phyloP scores from a whole-genome alignment of 2,888 invertebrate genomes.

The Synanthedon myopaeformis region DNA sequence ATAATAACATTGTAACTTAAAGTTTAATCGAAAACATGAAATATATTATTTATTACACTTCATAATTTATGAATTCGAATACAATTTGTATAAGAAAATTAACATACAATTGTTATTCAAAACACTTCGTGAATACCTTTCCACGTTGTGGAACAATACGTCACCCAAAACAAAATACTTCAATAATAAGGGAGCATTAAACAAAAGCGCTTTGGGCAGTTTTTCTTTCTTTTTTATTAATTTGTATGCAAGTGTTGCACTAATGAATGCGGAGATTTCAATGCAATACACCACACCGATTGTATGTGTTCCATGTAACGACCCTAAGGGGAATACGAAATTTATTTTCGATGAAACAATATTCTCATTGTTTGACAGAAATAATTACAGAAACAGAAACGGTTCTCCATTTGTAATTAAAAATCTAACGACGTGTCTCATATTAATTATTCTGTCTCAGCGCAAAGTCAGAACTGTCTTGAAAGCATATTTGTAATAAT shows the following conservation, averaged over 20 bases:
- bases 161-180: slow-evolving; percentile 26
- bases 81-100: slow-evolving; percentile 7
- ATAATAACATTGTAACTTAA: no score
- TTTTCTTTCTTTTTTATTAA: slow-evolving; percentile 22
- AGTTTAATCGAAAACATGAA: no score
- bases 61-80: background rate
- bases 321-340: background rate
- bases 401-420: no score
- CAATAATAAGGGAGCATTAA: slow-evolving; percentile 12
- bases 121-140: slow-evolving; percentile 9
- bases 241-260: slow-evolving; percentile 28
- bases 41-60: no score
- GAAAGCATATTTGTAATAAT: no score
- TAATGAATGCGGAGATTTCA: slow-evolving; percentile 9
- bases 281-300: background rate
- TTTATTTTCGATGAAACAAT: background rate
- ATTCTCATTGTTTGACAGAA: no score
- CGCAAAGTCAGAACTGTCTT: no score
- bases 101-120: slow-evolving; percentile 24
- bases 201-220: slow-evolving; percentile 26
- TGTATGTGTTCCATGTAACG: background rate
- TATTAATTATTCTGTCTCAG: no score
- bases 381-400: no score
- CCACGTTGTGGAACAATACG: slow-evolving; percentile 14
- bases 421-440: no score